Evolutionary conservation across 2,888 invertebrate species (phyloP).

Genomic region (Yponomeuta evonymella): DNA sequence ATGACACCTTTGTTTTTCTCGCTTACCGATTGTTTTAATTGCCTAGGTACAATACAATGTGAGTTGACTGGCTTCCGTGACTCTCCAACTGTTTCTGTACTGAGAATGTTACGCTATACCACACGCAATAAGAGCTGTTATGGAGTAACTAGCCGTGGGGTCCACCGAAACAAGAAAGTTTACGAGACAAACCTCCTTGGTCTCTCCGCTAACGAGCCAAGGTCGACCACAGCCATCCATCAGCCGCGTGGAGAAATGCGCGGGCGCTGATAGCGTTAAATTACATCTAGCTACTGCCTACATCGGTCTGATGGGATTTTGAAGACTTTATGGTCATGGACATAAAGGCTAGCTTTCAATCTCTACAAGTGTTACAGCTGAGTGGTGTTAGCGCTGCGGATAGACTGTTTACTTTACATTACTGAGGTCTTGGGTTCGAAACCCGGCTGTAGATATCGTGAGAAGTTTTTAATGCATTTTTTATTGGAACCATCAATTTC

Average conservation of each 20-base stretch:
- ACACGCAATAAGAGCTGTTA: no score
- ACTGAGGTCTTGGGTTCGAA: no score
- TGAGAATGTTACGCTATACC: no score
- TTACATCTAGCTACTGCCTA: slow-evolving; percentile 31
- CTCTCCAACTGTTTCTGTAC: background rate
- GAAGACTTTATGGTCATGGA: slow-evolving; percentile 18
- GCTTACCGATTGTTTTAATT: background rate
- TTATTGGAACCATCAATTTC: no score
- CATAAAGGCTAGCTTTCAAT: background rate
- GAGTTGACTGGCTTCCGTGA: background rate
- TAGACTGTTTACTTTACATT: no score
- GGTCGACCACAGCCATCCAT: slow-evolving; percentile 32
- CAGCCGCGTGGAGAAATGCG: slow-evolving; percentile 40
- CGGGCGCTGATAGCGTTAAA: slow-evolving; percentile 46
- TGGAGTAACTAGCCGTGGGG: no score
- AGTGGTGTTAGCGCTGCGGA: no score
- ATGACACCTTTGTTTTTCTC: background rate
- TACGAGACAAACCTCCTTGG: slow-evolving; percentile 27
- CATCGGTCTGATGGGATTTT: background rate
- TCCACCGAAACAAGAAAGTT: slow-evolving; percentile 19
- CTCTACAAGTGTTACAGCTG: no score
- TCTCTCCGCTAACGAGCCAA: slow-evolving; percentile 42
- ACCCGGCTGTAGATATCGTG: no score
- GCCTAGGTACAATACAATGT: background rate
- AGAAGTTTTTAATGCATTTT: no score